phyloP scores from a whole-genome alignment of 2,113 vertebrate species.

The Struthidea cinerea region DNA sequence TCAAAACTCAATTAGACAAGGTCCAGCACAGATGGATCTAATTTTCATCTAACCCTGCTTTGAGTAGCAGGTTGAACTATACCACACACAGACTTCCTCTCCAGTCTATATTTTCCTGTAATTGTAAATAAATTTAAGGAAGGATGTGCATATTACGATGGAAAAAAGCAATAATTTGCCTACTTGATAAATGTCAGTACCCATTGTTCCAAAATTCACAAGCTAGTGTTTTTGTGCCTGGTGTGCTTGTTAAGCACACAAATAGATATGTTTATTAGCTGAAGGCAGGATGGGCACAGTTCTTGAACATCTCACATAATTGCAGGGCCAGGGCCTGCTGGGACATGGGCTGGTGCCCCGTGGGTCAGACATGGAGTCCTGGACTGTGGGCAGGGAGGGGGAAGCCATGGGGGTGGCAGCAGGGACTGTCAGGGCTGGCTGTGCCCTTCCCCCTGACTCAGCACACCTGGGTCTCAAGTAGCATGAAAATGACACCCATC shows the following conservation, averaged over 20 bases:
- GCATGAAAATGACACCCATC: not conserved
- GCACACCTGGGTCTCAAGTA: too few species aligned
- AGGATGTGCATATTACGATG: not conserved
- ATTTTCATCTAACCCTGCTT: not conserved
- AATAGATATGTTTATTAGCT: not conserved
- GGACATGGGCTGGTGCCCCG: accelerated
- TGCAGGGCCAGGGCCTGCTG: too few species aligned
- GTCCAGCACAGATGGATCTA: not conserved
- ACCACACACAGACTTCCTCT: not conserved
- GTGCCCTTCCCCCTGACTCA: not conserved
- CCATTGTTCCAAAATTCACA: not conserved
- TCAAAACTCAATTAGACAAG: not conserved
- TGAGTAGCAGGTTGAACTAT: not conserved
- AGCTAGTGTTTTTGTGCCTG: not conserved
- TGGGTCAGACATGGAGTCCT: accelerated
- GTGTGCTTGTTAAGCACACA: not conserved
- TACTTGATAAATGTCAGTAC: not conserved
- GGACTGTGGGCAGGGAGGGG: not conserved
- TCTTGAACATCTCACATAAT: not conserved
- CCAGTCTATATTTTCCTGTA: not conserved
- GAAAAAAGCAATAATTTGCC: not conserved
- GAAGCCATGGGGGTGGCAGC: too few species aligned
- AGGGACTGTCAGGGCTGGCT: not conserved
- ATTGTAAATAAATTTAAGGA: not conserved
- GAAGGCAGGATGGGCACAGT: not conserved